Conservation (phyloP, 1,140 invertebrate species). For the Listronotus bonariensis region DNA sequence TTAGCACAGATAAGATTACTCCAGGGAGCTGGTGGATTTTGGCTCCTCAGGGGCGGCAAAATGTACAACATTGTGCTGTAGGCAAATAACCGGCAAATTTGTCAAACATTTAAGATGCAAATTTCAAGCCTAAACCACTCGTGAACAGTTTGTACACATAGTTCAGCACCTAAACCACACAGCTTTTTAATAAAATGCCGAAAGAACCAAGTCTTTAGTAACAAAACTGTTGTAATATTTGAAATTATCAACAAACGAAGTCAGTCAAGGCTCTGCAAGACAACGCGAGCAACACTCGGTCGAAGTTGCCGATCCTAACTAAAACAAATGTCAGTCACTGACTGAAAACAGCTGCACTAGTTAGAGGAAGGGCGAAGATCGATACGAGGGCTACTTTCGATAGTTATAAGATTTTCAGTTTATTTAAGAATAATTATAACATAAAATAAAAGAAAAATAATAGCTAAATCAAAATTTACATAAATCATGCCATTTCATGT, state of each 20-base stretch:
- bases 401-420: too few species aligned
- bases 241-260: background rate
- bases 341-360: slow-evolving; percentile 23
- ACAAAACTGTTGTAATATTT: too few species aligned
- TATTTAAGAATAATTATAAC: too few species aligned
- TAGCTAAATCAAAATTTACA: too few species aligned
- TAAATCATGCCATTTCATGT: too few species aligned
- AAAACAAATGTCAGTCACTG: slow-evolving; percentile 19
- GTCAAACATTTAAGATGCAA: background rate
- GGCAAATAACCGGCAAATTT: background rate
- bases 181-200: too few species aligned
- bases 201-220: too few species aligned
- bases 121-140: too few species aligned
- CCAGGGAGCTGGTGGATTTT: slow-evolving; percentile 61
- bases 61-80: slow-evolving; percentile 56
- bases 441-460: too few species aligned
- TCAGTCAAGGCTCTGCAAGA: background rate
- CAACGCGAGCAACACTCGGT: slow-evolving; percentile 4
- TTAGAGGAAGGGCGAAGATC: slow-evolving; percentile 17
- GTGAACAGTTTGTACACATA: too few species aligned
- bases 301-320: slow-evolving; percentile 25
- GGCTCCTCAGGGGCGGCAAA: slow-evolving; percentile 57
- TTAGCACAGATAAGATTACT: slow-evolving; percentile 41
- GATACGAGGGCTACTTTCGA: slow-evolving; percentile 11
- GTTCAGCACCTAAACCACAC: too few species aligned